Evolutionary conservation across 92 coral and sea anemone species (phyloP), one percentile per base, ranked within the genome.

Genomic region (Diadumene lineata): DNA sequence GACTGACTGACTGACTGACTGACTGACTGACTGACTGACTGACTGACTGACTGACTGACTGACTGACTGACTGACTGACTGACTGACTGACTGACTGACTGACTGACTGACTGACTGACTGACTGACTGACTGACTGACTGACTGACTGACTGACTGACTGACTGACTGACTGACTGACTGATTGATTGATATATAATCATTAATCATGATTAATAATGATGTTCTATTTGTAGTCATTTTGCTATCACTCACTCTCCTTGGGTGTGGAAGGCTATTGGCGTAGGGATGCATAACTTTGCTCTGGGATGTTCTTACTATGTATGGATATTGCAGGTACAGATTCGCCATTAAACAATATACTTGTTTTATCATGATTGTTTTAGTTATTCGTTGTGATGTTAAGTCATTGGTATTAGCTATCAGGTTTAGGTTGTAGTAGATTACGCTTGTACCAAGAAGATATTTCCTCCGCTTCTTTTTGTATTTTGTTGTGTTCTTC

Each of bases 241-340:
- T 83, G 81, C 96, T n/a, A 84, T 90, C 56, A 90, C 96, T 16
- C 79, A 74, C 57, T 72, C 69, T 28, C 96, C 96, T 8, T 67
- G 69, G 69, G 57, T 83, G 62, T 90, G 96, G 96, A 86, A 88
- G 70, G 76, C 85, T 7, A 83, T 90, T 32, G 96, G 96, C 3
- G 68, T 66, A 17, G 56, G 79, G 0, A 26, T 77, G 8, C 92
- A 90, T 73, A 91, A 90, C 82, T 82, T 90, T 61, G 34, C 86
- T 2, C 88, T 87, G 72, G 96, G 96, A 30, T 75, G 83, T 19
- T 90, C 96, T 23, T 80, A 69, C 50, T 79, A 82, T 62, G 79
- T 90, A 2, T 90, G 96, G 96, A 86, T 86, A 46, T 79, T 79
- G 56, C 96, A 90, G 92, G 96, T 90, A 66, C n/a, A 13, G 24